A percentile compares a stretch with the other conserved stretches of the same genome.
Evolutionary conservation across 2,888 invertebrate species (phyloP).

Genomic region (Polydrusus pterygomalis): DNA sequence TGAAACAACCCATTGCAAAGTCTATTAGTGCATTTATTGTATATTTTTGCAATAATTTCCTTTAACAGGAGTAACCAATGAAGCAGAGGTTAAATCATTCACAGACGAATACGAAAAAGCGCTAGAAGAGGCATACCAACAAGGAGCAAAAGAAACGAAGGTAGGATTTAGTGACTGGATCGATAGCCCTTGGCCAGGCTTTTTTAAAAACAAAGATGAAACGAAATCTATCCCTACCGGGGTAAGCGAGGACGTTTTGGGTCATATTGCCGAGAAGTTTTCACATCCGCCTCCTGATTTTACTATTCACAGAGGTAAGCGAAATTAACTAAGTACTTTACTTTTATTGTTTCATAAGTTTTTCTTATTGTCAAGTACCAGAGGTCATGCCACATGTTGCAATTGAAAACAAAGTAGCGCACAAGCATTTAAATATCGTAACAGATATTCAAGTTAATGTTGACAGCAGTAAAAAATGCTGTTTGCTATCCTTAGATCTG

Average conservation of each 20-base stretch:
- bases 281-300: conserved; percentile 91
- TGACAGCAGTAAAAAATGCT: too few relatives aligned
- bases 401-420: too few relatives aligned
- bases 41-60: too few relatives aligned
- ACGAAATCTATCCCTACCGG: conserved; percentile 88
- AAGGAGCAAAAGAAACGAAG: conserved; percentile 86
- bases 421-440: too few relatives aligned
- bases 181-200: conserved; percentile 95
- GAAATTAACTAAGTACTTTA: too few relatives aligned
- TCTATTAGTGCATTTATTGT: too few relatives aligned
- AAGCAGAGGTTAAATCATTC: conserved; percentile 86
- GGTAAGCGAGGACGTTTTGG: conserved; percentile 86
- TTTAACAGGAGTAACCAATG: conserved; percentile 77
- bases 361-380: too few relatives aligned
- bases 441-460: too few relatives aligned
- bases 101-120: conserved; percentile 93
- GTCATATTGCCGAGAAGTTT: conserved; percentile 89
- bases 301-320: conserved; percentile 85
- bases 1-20: too few relatives aligned
- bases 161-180: conserved; percentile 96
- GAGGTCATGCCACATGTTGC: too few relatives aligned
- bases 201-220: conserved; percentile 90
- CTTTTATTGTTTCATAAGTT: too few relatives aligned
- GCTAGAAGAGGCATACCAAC: conserved; percentile 87
- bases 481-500: too few relatives aligned